A percentile compares a stretch with the other conserved stretches of the same genome.
Conservation (phyloP, 2,797 vertebrate species). For the Rousettus madagascariensis region DNA sequence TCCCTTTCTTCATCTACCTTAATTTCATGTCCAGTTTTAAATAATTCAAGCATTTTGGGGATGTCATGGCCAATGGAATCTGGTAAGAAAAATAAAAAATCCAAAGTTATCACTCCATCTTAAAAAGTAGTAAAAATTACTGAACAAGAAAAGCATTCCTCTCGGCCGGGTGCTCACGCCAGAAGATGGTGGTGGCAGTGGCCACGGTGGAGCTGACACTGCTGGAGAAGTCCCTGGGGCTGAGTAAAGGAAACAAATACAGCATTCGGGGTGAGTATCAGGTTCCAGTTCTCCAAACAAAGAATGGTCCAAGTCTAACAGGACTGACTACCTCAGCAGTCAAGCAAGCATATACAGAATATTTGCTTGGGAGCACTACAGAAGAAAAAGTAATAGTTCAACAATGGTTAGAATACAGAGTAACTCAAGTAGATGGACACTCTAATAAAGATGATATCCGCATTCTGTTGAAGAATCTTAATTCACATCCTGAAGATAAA, state of each 20-base stretch:
- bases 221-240: no score
- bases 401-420: slow-evolving; percentile 96
- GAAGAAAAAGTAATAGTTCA: slow-evolving; percentile 94
- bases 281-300: slow-evolving; percentile 95
- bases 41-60: slow-evolving; percentile 89
- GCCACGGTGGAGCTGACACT: no score
- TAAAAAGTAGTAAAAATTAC: slow-evolving; percentile 53
- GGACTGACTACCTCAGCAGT: slow-evolving; percentile 93
- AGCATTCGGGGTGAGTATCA: slow-evolving; percentile 61
- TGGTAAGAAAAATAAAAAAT: slow-evolving; percentile 74
- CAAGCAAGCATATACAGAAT: slow-evolving; percentile 89
- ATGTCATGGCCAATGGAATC: slow-evolving; percentile 90
- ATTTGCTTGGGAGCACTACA: slow-evolving; percentile 89
- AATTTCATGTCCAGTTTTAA: slow-evolving; percentile 90
- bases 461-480: slow-evolving; percentile 92
- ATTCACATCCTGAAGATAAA: slow-evolving; percentile 94
- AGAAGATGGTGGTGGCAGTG: no score
- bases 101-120: slow-evolving; percentile 39
- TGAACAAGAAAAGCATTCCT: neutral
- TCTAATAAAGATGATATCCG: slow-evolving; percentile 88
- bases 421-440: slow-evolving; percentile 88
- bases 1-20: slow-evolving; percentile 85
- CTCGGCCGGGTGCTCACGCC: no score
- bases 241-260: no score
- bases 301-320: slow-evolving; percentile 88